Evolutionary conservation across 2,888 invertebrate species (phyloP), one percentile per base, ranked within the genome.

Genomic region (Rugalucina vietnamica): DNA sequence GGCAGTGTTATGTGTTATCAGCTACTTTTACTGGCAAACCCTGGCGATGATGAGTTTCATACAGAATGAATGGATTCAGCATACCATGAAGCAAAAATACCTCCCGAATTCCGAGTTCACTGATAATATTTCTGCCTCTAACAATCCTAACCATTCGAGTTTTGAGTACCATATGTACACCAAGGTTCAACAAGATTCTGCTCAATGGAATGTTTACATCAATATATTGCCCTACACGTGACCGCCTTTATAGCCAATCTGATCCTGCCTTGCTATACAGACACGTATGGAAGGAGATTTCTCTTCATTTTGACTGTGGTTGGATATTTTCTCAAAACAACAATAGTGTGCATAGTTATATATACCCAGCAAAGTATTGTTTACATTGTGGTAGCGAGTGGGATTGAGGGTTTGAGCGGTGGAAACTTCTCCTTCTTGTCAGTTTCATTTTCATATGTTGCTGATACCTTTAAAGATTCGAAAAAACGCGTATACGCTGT

Each of bases 381-480:
- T 10, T 75, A 54, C 34, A 50, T 79, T 0, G 49, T 71, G 0
- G 76, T 70, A 27, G 54, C 70, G 34, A 71, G 60, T 50, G 60
- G 14, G 8, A 24, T 79, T 14, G 75, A 79, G 14, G 83, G 83
- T 27, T 12, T 71, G 5, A 27, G 43, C 1, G 83, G 83, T 1
- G 50, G 71, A 4, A 34, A 1, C 12, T 79, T 71, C 37, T 60
- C 76, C 14, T 32, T 83, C 1, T 76, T 72, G 71, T 75, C 83
- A n/a, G 49, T 74, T 54, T 71, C 49, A 24, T 82, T 76, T 80
- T 84, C 87, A 0, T 84, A 77, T 76, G 39, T 82, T 34, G 87
- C 87, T 3, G 87, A 87, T 72, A 54, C 80, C 1, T 82, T 84
- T 14, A 54, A 36, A 0, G 54, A 34, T 0, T 39, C 77, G 21